phyloP scores from a whole-genome alignment of 2,888 invertebrate genomes.

The Boloria selene region DNA sequence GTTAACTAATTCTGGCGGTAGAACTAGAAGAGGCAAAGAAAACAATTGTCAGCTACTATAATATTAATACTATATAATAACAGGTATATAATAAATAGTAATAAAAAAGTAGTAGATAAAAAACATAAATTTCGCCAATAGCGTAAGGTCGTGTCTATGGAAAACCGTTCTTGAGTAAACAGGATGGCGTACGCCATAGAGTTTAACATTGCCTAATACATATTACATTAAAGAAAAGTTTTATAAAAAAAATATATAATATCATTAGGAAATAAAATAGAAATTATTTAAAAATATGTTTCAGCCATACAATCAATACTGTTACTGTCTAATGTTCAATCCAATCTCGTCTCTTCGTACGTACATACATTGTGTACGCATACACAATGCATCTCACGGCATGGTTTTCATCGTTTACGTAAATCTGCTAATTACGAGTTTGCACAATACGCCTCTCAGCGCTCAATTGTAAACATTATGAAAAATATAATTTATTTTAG shows the following conservation, averaged over 20 bases:
- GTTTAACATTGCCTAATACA: too few species aligned
- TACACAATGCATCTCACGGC: slow-evolving; percentile 76
- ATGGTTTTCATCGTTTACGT: slow-evolving; percentile 78
- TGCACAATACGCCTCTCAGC: slow-evolving; percentile 62
- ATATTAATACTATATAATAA: too few species aligned
- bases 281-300: not conserved
- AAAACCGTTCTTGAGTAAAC: too few species aligned
- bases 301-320: not conserved
- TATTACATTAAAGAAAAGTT: too few species aligned
- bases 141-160: too few species aligned
- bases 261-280: not conserved
- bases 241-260: too few species aligned
- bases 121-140: too few species aligned
- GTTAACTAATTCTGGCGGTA: slow-evolving; percentile 39
- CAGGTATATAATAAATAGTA: too few species aligned
- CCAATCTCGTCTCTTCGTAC: slow-evolving; percentile 19
- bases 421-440: slow-evolving; percentile 71
- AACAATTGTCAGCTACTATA: slow-evolving; percentile 51
- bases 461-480: slow-evolving; percentile 49
- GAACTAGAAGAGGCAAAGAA: slow-evolving; percentile 21
- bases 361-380: slow-evolving; percentile 24
- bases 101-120: too few species aligned
- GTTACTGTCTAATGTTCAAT: slow-evolving; percentile 9
- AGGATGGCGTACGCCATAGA: too few species aligned
- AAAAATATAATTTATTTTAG: slow-evolving; percentile 37